Conservation (phyloP, 2,113 vertebrate genomes). For the Alligator sinensis region DNA sequence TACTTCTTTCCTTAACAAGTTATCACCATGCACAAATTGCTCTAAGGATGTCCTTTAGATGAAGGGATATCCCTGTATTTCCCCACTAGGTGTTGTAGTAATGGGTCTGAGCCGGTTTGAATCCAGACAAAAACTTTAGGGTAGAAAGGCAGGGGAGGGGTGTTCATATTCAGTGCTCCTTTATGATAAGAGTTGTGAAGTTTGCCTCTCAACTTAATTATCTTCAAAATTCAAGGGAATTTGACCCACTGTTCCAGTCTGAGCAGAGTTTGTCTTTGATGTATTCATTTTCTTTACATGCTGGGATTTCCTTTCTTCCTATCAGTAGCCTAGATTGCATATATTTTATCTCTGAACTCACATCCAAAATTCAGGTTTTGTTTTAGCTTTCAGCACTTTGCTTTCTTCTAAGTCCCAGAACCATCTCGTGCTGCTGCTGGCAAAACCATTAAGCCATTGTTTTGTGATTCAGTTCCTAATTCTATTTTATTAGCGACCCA, state of each 20-base stretch:
- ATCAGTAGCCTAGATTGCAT: background rate
- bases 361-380: background rate
- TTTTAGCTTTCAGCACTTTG: background rate
- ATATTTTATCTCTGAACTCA: background rate
- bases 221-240: background rate
- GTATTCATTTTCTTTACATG: background rate
- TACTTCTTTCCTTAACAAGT: background rate
- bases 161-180: background rate
- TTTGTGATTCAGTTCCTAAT: background rate
- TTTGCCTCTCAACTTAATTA: background rate
- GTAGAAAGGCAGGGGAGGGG: background rate
- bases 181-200: background rate
- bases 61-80: background rate
- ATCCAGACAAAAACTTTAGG: background rate
- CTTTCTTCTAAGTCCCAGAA: background rate
- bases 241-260: background rate
- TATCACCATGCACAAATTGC: background rate
- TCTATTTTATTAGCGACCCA: background rate
- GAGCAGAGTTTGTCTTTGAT: rapidly evolving
- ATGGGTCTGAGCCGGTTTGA: background rate
- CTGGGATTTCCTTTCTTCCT: background rate
- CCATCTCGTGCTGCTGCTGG: background rate
- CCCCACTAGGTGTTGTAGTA: background rate
- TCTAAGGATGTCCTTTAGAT: background rate
- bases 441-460: rapidly evolving